Percentiles rank a stretch among this genome's conserved stretches.
These are phyloP conservation scores for Acrobasis consociella DNA, from an alignment of 2,888 invertebrate species.

Conservation along the genomic window DNA sequence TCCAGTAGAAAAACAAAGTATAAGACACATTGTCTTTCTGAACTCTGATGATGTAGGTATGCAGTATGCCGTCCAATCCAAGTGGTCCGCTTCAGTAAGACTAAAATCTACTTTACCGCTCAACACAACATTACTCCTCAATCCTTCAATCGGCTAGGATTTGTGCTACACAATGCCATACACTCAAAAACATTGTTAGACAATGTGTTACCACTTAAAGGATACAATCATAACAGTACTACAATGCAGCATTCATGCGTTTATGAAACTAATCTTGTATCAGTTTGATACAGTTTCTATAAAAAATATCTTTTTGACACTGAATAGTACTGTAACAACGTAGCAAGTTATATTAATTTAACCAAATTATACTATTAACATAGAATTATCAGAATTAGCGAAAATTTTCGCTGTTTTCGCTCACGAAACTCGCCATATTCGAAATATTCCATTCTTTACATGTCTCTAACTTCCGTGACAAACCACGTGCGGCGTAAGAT, in stretches of 20 bases:
- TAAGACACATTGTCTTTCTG: too few relatives aligned
- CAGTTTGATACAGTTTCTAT: not conserved
- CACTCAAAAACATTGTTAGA: not conserved
- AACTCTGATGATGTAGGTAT: too few relatives aligned
- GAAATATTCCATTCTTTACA: not conserved
- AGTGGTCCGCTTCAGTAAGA: too few relatives aligned
- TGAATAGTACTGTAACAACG: slow-evolving; percentile 5
- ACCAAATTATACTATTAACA: not conserved
- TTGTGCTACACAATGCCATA: not conserved
- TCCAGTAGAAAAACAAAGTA: too few relatives aligned
- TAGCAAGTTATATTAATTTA: not conserved
- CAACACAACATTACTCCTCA: too few relatives aligned
- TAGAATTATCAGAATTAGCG: not conserved
- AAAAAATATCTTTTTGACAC: not conserved
- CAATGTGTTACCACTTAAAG: not conserved
- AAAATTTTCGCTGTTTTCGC: not conserved
- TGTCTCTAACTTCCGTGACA: too few relatives aligned
- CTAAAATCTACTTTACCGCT: too few relatives aligned
- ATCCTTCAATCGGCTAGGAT: not conserved
- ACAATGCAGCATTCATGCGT: not conserved
- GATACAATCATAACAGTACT: not conserved
- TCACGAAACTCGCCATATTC: not conserved
- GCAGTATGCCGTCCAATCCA: too few relatives aligned
- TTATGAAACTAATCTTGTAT: not conserved
- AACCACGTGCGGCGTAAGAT: not conserved